A percentile compares a stretch with the other conserved stretches of the same genome.
Evolutionary conservation across 1,140 invertebrate genomes (phyloP).

Genomic region (Apis laboriosa): DNA sequence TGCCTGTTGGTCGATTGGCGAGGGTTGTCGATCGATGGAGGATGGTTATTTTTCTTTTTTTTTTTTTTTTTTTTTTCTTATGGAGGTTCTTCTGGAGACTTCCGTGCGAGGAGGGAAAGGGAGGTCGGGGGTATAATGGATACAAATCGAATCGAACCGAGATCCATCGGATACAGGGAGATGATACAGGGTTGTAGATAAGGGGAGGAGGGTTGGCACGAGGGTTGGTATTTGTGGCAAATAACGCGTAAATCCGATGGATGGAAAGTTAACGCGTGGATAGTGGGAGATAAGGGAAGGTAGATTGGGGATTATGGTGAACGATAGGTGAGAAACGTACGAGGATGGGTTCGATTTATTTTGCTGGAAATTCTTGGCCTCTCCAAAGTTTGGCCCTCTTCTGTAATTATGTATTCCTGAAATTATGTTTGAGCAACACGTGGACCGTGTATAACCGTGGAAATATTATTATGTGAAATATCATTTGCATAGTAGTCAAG

Average conservation of each 20-base stretch:
- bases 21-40: constrained; percentile 15
- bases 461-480: no score
- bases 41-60: neutral
- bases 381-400: neutral
- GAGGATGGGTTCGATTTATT: neutral
- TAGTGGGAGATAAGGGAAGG: constrained; percentile 10
- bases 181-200: constrained; percentile 31
- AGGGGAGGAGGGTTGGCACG: no score
- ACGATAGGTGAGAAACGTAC: neutral
- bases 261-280: constrained; percentile 16
- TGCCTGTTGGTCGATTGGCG: neutral
- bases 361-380: neutral
- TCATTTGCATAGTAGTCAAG: no score
- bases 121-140: constrained; percentile 26
- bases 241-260: constrained; percentile 34
- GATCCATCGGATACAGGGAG: constrained; percentile 26
- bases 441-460: no score
- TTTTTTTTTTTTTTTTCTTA: neutral
- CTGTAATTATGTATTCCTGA: neutral
- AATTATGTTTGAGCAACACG: neutral
- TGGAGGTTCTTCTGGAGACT: neutral
- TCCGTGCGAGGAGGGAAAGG: neutral
- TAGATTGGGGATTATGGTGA: neutral
- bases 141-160: constrained; percentile 54
- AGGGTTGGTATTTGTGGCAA: constrained; percentile 22